Base-by-base conservation (phyloP, 1,140 invertebrate genomes). In the Papilio polytes region DNA sequence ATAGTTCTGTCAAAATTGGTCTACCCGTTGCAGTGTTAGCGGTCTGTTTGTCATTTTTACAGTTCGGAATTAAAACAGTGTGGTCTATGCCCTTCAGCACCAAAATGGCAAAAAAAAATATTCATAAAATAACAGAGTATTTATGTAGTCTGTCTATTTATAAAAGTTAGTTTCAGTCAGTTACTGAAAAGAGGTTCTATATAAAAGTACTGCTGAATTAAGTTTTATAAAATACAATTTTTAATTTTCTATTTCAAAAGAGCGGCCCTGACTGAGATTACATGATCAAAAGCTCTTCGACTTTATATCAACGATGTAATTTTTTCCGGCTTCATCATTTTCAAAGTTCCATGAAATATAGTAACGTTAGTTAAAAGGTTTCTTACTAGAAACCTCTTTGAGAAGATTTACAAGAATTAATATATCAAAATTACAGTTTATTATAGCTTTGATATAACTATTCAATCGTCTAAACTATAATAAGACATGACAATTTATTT, bases 281-380 rank as follows among this genome's bases (percentile, higher is more conserved):
- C 63, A 70, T 70, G 63, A 70, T 70, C 26, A 70, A 70, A 70
- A 70, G 13, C 13, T 70, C 63, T 70, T 70, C 63, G 63, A 70
- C 26, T 15, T 63, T 63, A 22, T 70, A 70, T 18, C 18, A 18
- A 56, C 63, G 63, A 36, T 70, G 63, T 70, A 31, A 36, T 70
- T 31, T 63, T 70, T 70, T 70, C 63, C 63, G 63, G 63, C 63
- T 70, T 70, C 63, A 36, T 70, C 20, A 26, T 26, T 63, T 63
- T 63, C 63, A 36, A 70, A 70, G 12, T 70, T 36, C 63, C 12
- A 70, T 36, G 26, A 31, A 70, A 66, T 59, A 22, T 66, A 66
- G 63, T 31, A n/a, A 56, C 18, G 18, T 56, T 56, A 56, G 6
- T 53, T 53, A 53, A n/a, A 56, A 63, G 59, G 63, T 7, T 31